Evolutionary conservation across 2,113 vertebrate genomes (phyloP).

Genomic region (Echinops telfairi): DNA sequence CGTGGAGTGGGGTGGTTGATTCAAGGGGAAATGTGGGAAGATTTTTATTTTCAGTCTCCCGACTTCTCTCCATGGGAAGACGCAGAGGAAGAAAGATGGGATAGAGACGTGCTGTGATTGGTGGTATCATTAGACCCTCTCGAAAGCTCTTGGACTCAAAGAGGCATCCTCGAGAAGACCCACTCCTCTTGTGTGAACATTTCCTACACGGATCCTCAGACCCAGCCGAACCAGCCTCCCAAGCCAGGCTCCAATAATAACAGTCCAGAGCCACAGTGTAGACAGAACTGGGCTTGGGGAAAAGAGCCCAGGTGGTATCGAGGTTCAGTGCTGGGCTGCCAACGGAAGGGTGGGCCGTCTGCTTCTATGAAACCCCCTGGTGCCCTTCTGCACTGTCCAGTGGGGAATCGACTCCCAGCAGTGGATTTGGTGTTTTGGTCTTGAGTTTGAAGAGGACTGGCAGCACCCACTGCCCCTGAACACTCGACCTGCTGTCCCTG

Average conservation of each 20-base stretch:
- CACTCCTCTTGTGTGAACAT: background rate
- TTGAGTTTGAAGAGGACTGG: background rate
- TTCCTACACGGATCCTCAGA: background rate
- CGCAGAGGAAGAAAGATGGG: background rate
- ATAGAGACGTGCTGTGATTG: background rate
- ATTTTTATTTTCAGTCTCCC: constrained; percentile 45
- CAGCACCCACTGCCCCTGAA: too few relatives aligned
- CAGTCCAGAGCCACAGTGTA: constrained; percentile 1
- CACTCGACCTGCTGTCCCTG: background rate
- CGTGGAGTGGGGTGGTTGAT: constrained; percentile 3
- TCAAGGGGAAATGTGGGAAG: constrained; percentile 14
- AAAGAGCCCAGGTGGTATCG: background rate
- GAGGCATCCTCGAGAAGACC: background rate
- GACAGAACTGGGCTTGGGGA: constrained; percentile 1
- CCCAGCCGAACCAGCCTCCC: background rate
- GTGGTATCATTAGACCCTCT: background rate
- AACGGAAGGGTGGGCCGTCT: background rate
- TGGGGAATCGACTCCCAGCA: too few relatives aligned
- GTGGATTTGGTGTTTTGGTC: background rate
- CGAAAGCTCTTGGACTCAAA: background rate
- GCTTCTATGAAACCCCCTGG: background rate
- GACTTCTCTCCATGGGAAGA: constrained; percentile 22
- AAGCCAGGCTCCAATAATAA: background rate
- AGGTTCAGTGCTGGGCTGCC: background rate
- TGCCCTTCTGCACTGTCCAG: background rate